Evolutionary conservation across 2,888 invertebrate species (phyloP).

Genomic region (Acrobasis suavella): DNA sequence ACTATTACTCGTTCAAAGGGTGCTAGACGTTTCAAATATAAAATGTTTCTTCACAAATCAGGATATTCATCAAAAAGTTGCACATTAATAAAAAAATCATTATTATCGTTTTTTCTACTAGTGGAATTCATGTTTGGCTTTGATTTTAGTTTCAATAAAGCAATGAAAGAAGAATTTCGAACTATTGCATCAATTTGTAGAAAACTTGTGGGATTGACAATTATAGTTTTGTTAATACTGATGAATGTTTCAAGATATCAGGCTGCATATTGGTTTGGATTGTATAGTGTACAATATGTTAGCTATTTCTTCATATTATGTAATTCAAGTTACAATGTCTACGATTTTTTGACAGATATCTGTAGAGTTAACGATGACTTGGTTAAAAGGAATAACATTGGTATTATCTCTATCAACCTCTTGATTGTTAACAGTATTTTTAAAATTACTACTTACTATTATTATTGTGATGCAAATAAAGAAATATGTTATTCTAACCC

Average conservation of each 20-base stretch:
- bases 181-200: background rate
- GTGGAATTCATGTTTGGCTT: conserved; percentile 1
- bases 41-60: background rate
- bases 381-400: background rate
- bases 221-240: background rate
- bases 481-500: background rate
- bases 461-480: conserved; percentile 1
- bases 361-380: conserved; percentile 1
- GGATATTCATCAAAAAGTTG: background rate
- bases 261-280: background rate
- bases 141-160: conserved; percentile 2
- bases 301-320: background rate
- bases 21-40: background rate
- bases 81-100: conserved; percentile 5
- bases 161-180: background rate
- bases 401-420: background rate
- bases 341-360: conserved; percentile 7
- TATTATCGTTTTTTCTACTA: conserved; percentile 6
- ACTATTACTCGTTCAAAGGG: background rate
- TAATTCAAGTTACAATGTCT: background rate
- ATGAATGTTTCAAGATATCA: background rate
- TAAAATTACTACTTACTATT: background rate
- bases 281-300: conserved; percentile 2
- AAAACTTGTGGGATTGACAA: background rate
- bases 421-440: background rate